Evolutionary conservation across 2,797 vertebrate genomes (phyloP), one percentile per base, ranked within the genome.

Genomic region (Eidolon dupreanum): DNA sequence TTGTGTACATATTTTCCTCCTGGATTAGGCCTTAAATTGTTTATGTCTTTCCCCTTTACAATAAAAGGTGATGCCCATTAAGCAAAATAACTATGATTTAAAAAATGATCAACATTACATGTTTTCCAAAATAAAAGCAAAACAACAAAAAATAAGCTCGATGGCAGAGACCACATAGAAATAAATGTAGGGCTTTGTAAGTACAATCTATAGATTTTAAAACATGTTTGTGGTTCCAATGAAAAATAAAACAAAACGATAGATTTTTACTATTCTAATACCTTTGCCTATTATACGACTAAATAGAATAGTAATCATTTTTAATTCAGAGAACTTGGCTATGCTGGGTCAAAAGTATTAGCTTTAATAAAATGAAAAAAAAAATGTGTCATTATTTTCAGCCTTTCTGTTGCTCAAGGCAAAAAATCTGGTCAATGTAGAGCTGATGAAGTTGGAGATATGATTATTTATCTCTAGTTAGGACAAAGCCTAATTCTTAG

Each of bases 21-120:
- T 43, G 22, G n/a, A 63, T 71, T 61, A 75, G 57, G 17, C 78
- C 41, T 96, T 82, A 53, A 74, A 78, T 79, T 15, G 71, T 90
- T 70, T 73, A 17, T 83, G 55, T 61, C 81, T 86, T 90, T 70
- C 10, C 28, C 41, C 26, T 88, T 90, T 79, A 73, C 33, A 74
- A 77, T 86, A 90, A 82, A 77, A 68, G 66, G 33, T 82, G 59
- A 68, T 89, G 43, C 24, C 55, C 79, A 0, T 24, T 81, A 95
- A 91, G 43, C 65, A 81, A 91, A 97, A 95, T 91, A 51, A 65
- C 88, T 49, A 8, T 95, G 82, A 88, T 96, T 96, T 75, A 55
- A 91, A 93, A 93, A 93, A 88, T 61, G 75, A 59, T 46, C 15
- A 20, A 12, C 26, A 73, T 84, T 59, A 81, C 31, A 10, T 68